Base-by-base conservation (phyloP, 2,888 invertebrate species). In the Caenorhabditis doughertyi region DNA sequence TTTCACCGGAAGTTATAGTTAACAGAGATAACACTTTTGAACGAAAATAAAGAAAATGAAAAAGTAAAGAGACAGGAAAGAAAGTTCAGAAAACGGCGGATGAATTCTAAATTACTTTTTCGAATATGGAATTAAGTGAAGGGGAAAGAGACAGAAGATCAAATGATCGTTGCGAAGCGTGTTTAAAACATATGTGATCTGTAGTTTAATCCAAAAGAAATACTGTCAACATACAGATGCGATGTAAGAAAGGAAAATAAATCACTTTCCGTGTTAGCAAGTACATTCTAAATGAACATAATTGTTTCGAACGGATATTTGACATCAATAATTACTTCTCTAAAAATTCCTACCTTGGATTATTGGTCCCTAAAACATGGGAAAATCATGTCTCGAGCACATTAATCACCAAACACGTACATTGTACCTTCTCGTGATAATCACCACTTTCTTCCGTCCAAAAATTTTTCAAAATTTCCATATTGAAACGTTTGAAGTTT, bases 41-140 rank as follows among this genome's bases (percentile, higher is more conserved):
- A 21, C 11, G 47, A 47, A 47, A n/a, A 21, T 25, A 23, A 27
- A 53, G 11, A 18, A 44, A 27, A 25, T 16, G 55, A 44, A 25
- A n/a, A 18, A 4, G 21, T 21, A 13, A 49, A 64, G 32, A 64
- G 3, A 32, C 18, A 13, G 13, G 32, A 18, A 2, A 62, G n/a
- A 47, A 27, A 8, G 47, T 42, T 60, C 60, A 60, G 42, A 60
- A 60, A 60, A 42, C 60, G 60, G 42, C 27, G 7, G 47, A 47
- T 47, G 64, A 64, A 64, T 64, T n/a, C 5, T 64, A 64, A 64
- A 64, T 64, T 64, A 64, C 29, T 64, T 27, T 58, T 47, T 18
- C 21, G 64, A 64, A 64, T 64, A 64, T 29, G 64, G 47, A 47
- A 64, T 64, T 47, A 64, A 49, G 32, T 44, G 47, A 21, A 18